Base-by-base conservation (phyloP, 1,140 invertebrate genomes). In the Drosophila rufa region DNA sequence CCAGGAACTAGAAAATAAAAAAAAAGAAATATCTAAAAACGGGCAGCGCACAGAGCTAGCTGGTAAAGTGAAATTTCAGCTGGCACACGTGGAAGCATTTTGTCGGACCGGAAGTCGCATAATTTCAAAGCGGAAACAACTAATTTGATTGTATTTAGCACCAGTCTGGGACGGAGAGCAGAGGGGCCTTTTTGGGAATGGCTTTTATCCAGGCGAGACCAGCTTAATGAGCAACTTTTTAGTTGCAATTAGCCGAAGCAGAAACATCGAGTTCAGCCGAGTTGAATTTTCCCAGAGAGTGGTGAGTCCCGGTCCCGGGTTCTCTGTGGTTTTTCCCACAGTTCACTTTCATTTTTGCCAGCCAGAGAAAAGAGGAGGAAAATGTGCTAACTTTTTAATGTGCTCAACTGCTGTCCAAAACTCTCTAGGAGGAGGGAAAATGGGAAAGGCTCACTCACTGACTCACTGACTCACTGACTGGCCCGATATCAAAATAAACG, bases 141-240 rank as follows among this genome's bases (percentile, higher is more conserved):
- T 87, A 83, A 87, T 89, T 87, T 87, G 85, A 87, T 84, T 87
- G 68, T 84, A 79, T 87, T 89, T 79, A 75, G 77, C 84, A 68
- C 61, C 77, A 68, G 53, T 27, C 38, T n/a, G 43, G 69, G 53
- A 55, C 45, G 9, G 15, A 19, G 45, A 22, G 7, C 2, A 19
- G 66, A 3, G 33, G 33, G 33, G 33, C 9, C 9, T 36, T 36
- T 36, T 36, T 11, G 33, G 33, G 33, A 36, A 25, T 40, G 40
- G 53, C 53, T 59, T 45, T 47, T 69, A 43, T 30, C 57, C 68
- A 30, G 59, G 33, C 43, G 42, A 30, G 27, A 30, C 69, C 25
- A 42, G 74, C 83, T 79, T 89, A 86, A 86, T 86, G 83, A 86
- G 80, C 80, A 89, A 89, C 80, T 86, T 86, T 86, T 80, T 83